phyloP scores from a whole-genome alignment of 2,888 invertebrate genomes.

The Drosophila kambysellisi region DNA sequence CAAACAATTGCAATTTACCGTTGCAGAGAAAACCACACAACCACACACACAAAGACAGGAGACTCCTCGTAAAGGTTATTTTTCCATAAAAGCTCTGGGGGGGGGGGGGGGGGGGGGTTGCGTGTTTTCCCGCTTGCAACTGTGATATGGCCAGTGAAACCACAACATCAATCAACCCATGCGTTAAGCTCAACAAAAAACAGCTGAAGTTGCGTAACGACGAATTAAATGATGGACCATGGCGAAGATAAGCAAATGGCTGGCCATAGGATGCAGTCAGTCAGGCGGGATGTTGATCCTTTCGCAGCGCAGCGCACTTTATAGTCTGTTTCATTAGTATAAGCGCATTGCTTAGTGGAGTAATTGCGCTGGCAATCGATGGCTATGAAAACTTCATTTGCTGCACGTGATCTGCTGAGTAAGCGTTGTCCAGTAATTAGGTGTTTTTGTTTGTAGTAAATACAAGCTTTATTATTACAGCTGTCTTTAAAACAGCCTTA shows the following conservation, averaged over 20 bases:
- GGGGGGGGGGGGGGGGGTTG: too few species aligned
- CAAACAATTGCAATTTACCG: conserved; percentile 45
- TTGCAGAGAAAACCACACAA: conserved; percentile 19
- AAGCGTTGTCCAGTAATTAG: background rate
- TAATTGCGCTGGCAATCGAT: conserved; percentile 11
- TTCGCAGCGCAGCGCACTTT: conserved; percentile 55
- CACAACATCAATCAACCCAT: conserved; percentile 70
- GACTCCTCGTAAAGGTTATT: conserved; percentile 29
- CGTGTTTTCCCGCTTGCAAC: conserved; percentile 5
- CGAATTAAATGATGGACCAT: conserved; percentile 19
- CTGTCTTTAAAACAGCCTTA: background rate
- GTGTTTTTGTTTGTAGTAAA: background rate
- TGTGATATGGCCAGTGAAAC: conserved; percentile 37
- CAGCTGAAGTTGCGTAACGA: conserved; percentile 25
- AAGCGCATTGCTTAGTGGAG: conserved; percentile 31
- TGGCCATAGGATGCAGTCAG: conserved; percentile 69
- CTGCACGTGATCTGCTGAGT: conserved; percentile 2
- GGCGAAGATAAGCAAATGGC: conserved; percentile 48
- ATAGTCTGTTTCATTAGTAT: conserved; percentile 67
- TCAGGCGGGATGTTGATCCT: conserved; percentile 34
- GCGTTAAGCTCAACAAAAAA: conserved; percentile 45
- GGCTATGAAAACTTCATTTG: conserved; percentile 1
- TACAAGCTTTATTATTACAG: background rate
- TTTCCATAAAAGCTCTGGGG: conserved; percentile 26
- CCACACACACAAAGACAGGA: conserved; percentile 2